Conservation (phyloP, 2,888 invertebrate species). For the Theretra japonica region DNA sequence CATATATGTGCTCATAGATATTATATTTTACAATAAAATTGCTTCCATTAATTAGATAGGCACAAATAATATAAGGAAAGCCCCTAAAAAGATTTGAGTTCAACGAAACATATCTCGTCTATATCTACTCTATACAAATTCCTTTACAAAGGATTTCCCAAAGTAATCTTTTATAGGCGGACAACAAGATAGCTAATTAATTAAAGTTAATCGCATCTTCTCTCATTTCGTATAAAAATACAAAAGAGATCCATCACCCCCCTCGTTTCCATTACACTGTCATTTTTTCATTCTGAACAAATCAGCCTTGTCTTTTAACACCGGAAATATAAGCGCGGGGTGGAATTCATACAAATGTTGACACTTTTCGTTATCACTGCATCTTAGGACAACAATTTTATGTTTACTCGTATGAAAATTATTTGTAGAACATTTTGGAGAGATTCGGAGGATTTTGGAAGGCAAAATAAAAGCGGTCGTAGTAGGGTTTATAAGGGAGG, state of each 20-base stretch:
- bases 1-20: too few species aligned
- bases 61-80: too few species aligned
- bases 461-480: slow-evolving; percentile 29
- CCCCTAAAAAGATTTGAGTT: too few species aligned
- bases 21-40: too few species aligned
- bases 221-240: neutral
- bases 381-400: slow-evolving; percentile 44
- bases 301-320: slow-evolving; percentile 60
- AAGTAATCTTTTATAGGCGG: slow-evolving; percentile 2
- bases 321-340: slow-evolving; percentile 62
- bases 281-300: slow-evolving; percentile 37
- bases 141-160: too few species aligned
- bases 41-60: too few species aligned
- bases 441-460: neutral
- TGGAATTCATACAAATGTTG: slow-evolving; percentile 66
- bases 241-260: slow-evolving; percentile 41
- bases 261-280: slow-evolving; percentile 37
- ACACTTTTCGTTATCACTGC: slow-evolving; percentile 68
- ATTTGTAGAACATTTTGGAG: slow-evolving; percentile 27
- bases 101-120: too few species aligned
- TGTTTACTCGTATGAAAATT: slow-evolving; percentile 22
- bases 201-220: neutral
- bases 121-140: too few species aligned
- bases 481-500: slow-evolving; percentile 48
- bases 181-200: neutral